Evolutionary conservation across 1,140 invertebrate species (phyloP), one percentile per base, ranked within the genome.

Genomic region (Bombus superbus): DNA sequence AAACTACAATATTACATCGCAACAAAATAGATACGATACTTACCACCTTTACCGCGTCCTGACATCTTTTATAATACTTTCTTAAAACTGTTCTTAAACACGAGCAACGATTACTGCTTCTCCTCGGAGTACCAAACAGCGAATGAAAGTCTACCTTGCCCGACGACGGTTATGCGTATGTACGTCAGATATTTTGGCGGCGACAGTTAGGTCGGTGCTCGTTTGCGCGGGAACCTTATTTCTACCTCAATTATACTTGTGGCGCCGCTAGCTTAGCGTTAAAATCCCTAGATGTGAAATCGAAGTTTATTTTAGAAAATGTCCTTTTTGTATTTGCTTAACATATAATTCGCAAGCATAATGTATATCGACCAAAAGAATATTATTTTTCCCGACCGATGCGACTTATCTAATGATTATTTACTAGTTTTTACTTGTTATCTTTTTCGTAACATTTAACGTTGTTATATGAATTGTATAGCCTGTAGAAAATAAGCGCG

Each of bases 1-100:
- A 35, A 10, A 47, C 42, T 22, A 28, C 2, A 10, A 8, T 71
- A 44, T 35, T 35, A 8, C 5, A 18, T 40, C 0, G 10, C 35
- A 1, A 25, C 32, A 0, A 35, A 59, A 28, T 22, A 38, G 40
- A 32, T 40, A 40, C 8, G 44, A 69, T 87, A 89, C 89, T 88
- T 71, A 92, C 92, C 92, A 75, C 92, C 92, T 86, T 92, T 92
- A 22, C 92, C 92, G n/a, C 92, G 90, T 72, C 92, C 92, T 59
- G 92, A 92, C 92, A 92, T 92, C 5, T 86, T 88, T 87, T 32
- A 42, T 13, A 10, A 38, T n/a, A 76, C n/a, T 59, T 22, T 11
- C 18, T 28, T 44, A 69, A 66, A 71, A 71, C 18, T 68, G 66
- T 68, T n/a, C 71, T 59, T 25, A 35, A 32, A 62, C 35, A 62